Evolutionary conservation across 2,888 invertebrate genomes (phyloP).

Genomic region (Chymomyza fuscimana): DNA sequence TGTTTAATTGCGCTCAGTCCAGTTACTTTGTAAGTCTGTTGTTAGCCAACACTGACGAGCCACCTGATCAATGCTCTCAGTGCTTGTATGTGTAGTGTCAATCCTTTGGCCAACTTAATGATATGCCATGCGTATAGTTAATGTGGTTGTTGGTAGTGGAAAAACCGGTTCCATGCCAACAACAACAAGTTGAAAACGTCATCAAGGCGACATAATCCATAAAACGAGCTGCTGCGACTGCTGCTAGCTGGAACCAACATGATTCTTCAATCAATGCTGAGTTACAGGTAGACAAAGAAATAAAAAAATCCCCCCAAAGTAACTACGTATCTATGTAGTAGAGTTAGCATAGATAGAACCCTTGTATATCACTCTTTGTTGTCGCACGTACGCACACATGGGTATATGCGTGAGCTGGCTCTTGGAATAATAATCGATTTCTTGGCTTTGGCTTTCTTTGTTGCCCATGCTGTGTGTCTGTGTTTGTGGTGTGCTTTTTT

Average conservation of each 20-base stretch:
- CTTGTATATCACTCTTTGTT: constrained; percentile 24
- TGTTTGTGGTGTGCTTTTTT: not conserved
- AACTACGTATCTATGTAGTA: not conserved
- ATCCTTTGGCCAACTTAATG: not conserved
- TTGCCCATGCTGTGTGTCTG: constrained; percentile 3
- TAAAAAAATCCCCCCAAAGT: constrained; percentile 24
- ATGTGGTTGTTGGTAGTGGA: not conserved
- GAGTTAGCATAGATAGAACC: not conserved
- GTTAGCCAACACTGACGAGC: not conserved
- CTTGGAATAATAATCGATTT: constrained; percentile 68
- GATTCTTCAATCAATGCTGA: constrained; percentile 35
- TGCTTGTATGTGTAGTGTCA: not conserved
- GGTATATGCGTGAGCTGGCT: constrained; percentile 28
- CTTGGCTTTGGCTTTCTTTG: constrained; percentile 45
- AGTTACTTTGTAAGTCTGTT: not conserved
- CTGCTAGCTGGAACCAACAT: constrained; percentile 14
- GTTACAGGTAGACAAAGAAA: constrained; percentile 29
- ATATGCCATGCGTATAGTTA: not conserved
- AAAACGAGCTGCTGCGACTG: not conserved
- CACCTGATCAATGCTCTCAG: not conserved
- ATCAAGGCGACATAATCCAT: constrained; percentile 23
- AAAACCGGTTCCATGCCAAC: constrained; percentile 1
- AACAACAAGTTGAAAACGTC: constrained; percentile 41
- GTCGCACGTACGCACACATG: constrained; percentile 12
- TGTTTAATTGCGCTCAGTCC: not conserved